Percentiles rank a stretch among this genome's conserved stretches.
Conservation (phyloP, 2,797 vertebrate genomes). For the Pitangus sulphuratus region DNA sequence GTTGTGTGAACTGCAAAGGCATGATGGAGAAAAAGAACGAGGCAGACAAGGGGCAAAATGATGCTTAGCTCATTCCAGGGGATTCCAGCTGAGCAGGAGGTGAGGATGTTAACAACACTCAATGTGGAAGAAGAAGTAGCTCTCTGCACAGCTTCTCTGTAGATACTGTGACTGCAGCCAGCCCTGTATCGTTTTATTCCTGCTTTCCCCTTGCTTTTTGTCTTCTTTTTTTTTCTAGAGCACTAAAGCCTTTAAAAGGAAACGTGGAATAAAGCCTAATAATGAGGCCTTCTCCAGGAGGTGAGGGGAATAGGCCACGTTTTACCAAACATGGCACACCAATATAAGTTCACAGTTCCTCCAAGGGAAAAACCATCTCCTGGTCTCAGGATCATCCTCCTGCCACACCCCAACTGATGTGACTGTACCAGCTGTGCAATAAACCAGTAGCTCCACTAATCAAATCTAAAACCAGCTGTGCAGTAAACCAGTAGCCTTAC, state of each 20-base stretch:
- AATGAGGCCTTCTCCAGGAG: neutral
- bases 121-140: neutral
- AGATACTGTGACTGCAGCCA: neutral
- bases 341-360: neutral
- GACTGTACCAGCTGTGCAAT: neutral
- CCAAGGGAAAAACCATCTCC: neutral
- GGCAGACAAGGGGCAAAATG: neutral
- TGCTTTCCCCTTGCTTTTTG: neutral
- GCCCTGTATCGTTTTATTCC: neutral
- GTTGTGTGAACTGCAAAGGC: neutral
- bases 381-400: neutral
- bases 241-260: neutral
- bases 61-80: neutral
- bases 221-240: neutral
- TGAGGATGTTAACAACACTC: neutral
- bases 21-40: neutral
- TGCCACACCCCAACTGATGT: neutral
- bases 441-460: neutral
- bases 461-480: neutral
- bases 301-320: neutral
- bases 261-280: neutral
- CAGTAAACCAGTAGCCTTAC: neutral
- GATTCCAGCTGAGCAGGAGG: neutral
- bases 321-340: accelerated
- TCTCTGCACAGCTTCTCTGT: neutral